A percentile compares a stretch with the other conserved stretches of the same genome.
These are phyloP conservation scores for Dione juno DNA, from an alignment of 2,888 invertebrate species.

Conservation along the genomic window DNA sequence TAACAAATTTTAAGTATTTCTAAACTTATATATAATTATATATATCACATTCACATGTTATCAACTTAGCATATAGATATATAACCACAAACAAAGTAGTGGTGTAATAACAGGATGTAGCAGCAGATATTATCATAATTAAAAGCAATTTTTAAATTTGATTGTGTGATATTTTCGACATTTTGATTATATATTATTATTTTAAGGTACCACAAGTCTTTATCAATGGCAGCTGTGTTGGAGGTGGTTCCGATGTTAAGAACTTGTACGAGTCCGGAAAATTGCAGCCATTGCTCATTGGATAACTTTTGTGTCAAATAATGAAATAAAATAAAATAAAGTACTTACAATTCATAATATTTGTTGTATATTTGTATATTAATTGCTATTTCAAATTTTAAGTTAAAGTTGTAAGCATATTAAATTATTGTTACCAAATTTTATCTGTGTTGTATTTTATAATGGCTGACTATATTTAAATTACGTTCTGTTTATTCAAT, in stretches of 20 bases:
- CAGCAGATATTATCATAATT: too few relatives aligned
- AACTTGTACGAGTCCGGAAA: conserved; percentile 88
- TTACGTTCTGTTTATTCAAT: neutral
- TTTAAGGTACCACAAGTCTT: conserved; percentile 97
- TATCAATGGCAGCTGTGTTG: conserved; percentile 94
- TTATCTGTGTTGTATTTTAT: neutral
- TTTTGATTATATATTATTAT: conserved; percentile 19
- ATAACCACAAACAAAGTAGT: neutral
- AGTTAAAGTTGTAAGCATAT: neutral
- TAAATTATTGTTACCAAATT: neutral
- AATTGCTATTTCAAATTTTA: neutral
- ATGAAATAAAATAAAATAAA: conserved; percentile 2
- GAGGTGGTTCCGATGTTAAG: conserved; percentile 95
- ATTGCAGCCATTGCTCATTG: conserved; percentile 83
- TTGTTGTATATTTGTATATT: conserved; percentile 2
- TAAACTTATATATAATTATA: too few relatives aligned
- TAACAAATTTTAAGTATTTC: too few relatives aligned
- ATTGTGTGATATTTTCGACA: neutral
- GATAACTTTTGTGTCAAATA: conserved; percentile 51
- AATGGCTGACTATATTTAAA: neutral
- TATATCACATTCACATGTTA: too few relatives aligned
- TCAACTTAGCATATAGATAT: neutral
- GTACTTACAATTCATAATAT: conserved; percentile 1
- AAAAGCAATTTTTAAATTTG: too few relatives aligned
- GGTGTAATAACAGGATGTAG: neutral